Conservation (phyloP, 2,113 vertebrate species). For the Narcine bancroftii region DNA sequence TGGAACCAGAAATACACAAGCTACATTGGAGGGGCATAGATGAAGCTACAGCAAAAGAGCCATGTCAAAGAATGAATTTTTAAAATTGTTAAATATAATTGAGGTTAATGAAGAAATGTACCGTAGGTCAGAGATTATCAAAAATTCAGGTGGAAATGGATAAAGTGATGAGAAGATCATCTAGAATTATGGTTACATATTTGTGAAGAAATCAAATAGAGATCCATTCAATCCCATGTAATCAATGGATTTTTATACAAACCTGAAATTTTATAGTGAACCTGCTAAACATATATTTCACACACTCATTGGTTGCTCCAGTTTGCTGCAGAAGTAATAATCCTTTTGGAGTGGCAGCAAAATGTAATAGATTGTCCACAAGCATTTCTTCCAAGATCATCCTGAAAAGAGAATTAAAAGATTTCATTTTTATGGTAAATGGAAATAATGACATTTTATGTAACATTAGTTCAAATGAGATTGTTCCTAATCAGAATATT, state of each 20-base stretch:
- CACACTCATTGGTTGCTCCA: constrained; percentile 71
- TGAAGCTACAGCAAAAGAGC: not conserved
- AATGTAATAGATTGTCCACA: constrained; percentile 81
- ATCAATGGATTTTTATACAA: constrained; percentile 29
- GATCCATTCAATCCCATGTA: not conserved
- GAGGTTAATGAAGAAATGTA: not conserved
- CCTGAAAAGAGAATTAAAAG: constrained; percentile 52
- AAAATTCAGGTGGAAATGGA: not conserved
- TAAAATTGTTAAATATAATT: not conserved
- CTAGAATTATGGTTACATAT: not conserved
- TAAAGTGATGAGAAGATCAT: not conserved
- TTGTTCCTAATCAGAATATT: not conserved
- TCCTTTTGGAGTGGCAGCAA: constrained; percentile 82
- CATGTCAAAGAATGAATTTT: not conserved
- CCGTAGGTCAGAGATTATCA: not conserved
- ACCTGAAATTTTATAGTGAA: constrained; percentile 84
- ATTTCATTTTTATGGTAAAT: not conserved
- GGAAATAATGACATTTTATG: not conserved
- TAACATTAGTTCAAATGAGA: not conserved
- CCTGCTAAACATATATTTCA: constrained; percentile 78
- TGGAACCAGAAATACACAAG: not conserved
- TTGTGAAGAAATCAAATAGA: not conserved
- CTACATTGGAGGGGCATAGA: not conserved
- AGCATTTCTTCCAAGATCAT: constrained; percentile 80
- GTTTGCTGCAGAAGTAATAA: constrained; percentile 80